These are phyloP conservation scores for Epirrhoe alternata DNA, from an alignment of 2,888 invertebrate genomes.

Conservation along the genomic window DNA sequence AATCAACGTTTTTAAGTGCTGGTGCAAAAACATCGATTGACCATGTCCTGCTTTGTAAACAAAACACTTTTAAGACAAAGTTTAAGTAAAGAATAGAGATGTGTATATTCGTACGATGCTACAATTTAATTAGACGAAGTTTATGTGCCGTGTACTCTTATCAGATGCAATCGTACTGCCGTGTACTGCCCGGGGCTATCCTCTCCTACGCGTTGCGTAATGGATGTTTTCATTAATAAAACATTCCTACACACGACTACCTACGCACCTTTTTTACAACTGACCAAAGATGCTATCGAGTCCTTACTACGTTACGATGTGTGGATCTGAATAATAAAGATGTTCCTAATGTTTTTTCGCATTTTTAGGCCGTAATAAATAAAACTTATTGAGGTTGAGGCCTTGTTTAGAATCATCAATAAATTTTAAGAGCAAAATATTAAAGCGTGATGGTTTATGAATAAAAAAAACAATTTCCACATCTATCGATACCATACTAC, in stretches of 20 bases:
- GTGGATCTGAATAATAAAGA: neutral
- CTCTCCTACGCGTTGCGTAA: conserved; percentile 55
- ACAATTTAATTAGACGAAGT: conserved; percentile 82
- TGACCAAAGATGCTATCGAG: neutral
- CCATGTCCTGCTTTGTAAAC: conserved; percentile 17
- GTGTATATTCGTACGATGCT: conserved; percentile 65
- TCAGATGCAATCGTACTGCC: conserved; percentile 66
- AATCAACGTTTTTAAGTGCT: too few relatives aligned
- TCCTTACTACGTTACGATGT: neutral
- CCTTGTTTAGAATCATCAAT: neutral
- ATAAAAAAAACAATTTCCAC: neutral
- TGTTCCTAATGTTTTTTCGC: neutral
- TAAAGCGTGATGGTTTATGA: neutral
- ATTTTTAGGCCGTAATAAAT: neutral
- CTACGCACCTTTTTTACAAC: conserved; percentile 52
- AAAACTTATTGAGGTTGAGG: neutral
- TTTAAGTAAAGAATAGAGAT: conserved; percentile 81
- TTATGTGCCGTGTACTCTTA: conserved; percentile 74
- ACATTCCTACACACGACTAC: conserved; percentile 17
- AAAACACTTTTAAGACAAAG: conserved; percentile 50
- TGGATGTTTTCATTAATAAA: conserved; percentile 55
- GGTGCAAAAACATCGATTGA: too few relatives aligned
- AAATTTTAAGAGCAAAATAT: neutral
- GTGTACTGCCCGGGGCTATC: conserved; percentile 56
- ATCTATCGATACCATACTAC: neutral